These are phyloP conservation scores for Emydura subglobosa DNA, from an alignment of 2,113 vertebrate species.

Conservation along the genomic window DNA sequence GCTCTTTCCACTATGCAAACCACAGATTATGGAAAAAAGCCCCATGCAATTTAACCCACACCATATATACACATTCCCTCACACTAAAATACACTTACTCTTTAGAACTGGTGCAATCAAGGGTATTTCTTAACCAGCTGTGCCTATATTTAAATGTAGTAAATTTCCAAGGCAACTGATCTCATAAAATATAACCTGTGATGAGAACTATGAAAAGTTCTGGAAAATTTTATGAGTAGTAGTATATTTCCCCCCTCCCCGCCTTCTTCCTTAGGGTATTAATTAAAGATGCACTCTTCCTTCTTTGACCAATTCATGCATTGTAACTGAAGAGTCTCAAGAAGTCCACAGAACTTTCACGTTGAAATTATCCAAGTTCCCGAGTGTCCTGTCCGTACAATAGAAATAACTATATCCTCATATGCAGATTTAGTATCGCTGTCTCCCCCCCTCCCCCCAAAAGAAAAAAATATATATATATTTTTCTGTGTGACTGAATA, in stretches of 20 bases:
- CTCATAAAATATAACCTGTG: neutral
- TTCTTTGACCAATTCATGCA: neutral
- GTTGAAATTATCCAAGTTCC: neutral
- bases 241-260: neutral
- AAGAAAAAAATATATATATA: neutral
- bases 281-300: neutral
- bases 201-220: neutral
- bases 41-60: neutral
- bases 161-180: constrained; percentile 27
- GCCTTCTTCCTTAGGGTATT: neutral
- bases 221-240: neutral
- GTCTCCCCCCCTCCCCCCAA: too few species aligned
- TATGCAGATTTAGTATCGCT: neutral
- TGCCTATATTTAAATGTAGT: constrained; percentile 24
- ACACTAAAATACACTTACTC: neutral
- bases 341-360: neutral
- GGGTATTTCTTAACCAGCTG: neutral
- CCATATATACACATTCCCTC: accelerated
- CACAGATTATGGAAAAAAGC: neutral
- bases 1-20: neutral
- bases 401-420: neutral
- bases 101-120: neutral
- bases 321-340: neutral
- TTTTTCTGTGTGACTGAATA: neutral
- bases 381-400: neutral